Percentiles rank a stretch among this genome's conserved stretches.
Evolutionary conservation across 2,797 vertebrate genomes (phyloP).

Genomic region (Sphenodon punctatus): DNA sequence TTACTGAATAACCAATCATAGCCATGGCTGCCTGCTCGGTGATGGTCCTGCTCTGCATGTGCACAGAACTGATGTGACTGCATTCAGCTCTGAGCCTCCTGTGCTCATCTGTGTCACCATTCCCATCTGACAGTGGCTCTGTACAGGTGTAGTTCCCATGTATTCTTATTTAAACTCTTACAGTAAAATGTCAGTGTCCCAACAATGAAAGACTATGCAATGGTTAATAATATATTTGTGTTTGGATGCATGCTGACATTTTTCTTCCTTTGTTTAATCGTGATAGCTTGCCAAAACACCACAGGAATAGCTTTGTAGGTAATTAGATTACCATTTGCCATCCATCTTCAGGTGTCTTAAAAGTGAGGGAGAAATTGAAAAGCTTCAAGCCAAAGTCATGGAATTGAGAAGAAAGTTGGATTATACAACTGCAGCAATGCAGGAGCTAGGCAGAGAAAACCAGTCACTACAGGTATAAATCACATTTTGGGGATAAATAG

Average conservation of each 20-base stretch:
- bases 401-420: slow-evolving; percentile 95
- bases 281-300: background rate
- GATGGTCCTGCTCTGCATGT: background rate
- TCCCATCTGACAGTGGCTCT: background rate
- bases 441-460: slow-evolving; percentile 96
- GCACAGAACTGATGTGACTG: background rate
- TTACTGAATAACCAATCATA: background rate
- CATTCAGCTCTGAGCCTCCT: background rate
- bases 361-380: slow-evolving; percentile 95
- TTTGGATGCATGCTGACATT: background rate
- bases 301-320: background rate
- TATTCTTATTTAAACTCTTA: slow-evolving; percentile 2
- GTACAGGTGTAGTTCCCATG: background rate
- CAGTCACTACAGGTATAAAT: slow-evolving; percentile 93
- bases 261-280: background rate
- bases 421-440: slow-evolving; percentile 96
- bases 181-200: background rate
- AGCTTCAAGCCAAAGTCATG: slow-evolving; percentile 91
- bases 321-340: background rate
- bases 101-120: background rate
- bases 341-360: slow-evolving; percentile 87
- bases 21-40: background rate
- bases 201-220: background rate
- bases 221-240: background rate
- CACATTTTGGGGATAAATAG: background rate